Percentiles rank a stretch among this genome's conserved stretches.
Conservation (phyloP, 2,888 invertebrate genomes). For the Ectemnius cavifrons region DNA sequence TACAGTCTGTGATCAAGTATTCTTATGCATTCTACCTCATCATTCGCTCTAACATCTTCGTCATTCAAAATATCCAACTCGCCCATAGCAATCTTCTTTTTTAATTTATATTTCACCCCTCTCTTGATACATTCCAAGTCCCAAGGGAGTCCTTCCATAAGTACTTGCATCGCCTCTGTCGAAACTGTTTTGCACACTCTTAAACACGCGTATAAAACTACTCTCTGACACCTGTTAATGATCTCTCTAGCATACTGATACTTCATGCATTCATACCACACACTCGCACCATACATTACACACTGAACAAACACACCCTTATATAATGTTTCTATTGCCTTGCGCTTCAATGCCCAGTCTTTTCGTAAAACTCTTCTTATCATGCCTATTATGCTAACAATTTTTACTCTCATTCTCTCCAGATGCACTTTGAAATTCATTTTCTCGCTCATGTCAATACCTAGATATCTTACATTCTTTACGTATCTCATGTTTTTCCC, state of each 20-base stretch:
- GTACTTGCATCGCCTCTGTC: slow-evolving; percentile 43
- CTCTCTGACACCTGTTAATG: background rate
- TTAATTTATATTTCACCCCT: background rate
- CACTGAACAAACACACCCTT: background rate
- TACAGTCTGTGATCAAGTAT: too few species aligned
- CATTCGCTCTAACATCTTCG: too few species aligned
- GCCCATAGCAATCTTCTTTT: background rate
- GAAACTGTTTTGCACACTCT: slow-evolving; percentile 45
- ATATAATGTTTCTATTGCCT: background rate
- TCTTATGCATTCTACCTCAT: too few species aligned
- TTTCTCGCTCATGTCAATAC: slow-evolving; percentile 1
- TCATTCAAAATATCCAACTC: background rate
- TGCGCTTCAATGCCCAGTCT: too few species aligned
- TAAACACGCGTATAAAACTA: slow-evolving; percentile 8
- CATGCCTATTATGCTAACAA: slow-evolving; percentile 43
- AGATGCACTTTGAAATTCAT: slow-evolving; percentile 31
- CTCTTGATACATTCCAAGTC: slow-evolving; percentile 34
- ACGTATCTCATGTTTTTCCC: slow-evolving; percentile 6
- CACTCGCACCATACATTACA: background rate
- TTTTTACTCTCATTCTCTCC: slow-evolving; percentile 35
- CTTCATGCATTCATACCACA: background rate
- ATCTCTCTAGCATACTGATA: background rate
- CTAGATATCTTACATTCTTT: background rate
- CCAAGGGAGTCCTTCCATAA: slow-evolving; percentile 39
- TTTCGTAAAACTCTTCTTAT: background rate